phyloP scores from a whole-genome alignment of 2,113 vertebrate genomes.

The Lamprotornis superbus region DNA sequence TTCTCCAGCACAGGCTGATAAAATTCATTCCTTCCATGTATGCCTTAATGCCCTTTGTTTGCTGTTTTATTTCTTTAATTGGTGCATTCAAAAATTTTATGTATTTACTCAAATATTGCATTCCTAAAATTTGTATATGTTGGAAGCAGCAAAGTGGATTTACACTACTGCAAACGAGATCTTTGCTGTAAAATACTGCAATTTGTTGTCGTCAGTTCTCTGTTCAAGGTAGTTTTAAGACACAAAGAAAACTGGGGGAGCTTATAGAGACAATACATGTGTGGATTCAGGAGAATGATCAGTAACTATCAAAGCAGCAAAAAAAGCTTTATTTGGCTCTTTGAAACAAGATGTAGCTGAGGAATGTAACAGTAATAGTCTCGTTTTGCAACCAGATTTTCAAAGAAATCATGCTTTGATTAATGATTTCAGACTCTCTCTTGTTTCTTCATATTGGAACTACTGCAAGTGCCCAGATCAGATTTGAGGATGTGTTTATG shows the following conservation, averaged over 20 bases:
- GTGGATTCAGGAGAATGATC: not conserved
- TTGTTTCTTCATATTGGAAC: not conserved
- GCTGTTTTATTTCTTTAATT: not conserved
- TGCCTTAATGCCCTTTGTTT: not conserved
- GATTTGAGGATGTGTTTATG: not conserved
- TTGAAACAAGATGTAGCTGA: not conserved
- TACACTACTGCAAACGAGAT: not conserved
- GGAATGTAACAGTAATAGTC: not conserved
- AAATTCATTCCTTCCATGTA: not conserved
- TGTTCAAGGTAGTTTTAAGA: not conserved
- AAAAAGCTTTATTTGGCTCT: not conserved
- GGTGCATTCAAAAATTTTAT: not conserved
- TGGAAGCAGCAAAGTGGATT: not conserved
- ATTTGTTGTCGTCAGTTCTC: not conserved
- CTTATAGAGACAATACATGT: not conserved
- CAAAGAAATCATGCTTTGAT: not conserved
- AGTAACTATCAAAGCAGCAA: not conserved
- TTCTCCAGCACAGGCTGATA: not conserved
- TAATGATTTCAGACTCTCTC: not conserved
- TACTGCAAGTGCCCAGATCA: not conserved
- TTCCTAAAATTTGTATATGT: not conserved
- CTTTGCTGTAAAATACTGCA: not conserved
- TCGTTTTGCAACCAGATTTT: not conserved
- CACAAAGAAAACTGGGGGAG: not conserved
- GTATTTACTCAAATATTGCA: not conserved